These are phyloP conservation scores for Phorcus lineatus DNA, from an alignment of 2,888 invertebrate genomes.

Conservation along the genomic window DNA sequence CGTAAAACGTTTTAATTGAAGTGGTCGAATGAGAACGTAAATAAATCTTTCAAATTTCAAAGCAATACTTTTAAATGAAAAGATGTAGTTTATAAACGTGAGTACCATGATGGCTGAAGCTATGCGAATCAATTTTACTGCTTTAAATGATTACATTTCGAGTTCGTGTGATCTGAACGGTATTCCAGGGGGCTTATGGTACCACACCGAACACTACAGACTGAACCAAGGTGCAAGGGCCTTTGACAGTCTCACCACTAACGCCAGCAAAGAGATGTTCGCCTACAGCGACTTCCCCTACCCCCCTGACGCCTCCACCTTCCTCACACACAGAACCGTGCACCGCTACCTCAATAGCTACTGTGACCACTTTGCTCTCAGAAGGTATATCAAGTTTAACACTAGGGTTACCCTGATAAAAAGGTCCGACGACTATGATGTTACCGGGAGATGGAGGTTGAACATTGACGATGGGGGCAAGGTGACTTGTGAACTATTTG, in stretches of 20 bases:
- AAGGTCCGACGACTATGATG: slow-evolving; percentile 58
- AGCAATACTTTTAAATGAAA: too few species aligned
- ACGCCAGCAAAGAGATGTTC: slow-evolving; percentile 3
- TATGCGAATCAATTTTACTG: too few species aligned
- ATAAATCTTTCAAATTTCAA: too few species aligned
- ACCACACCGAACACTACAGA: neutral
- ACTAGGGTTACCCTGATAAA: slow-evolving; percentile 26
- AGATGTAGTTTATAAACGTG: too few species aligned
- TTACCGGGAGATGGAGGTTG: slow-evolving; percentile 65
- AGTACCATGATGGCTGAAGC: too few species aligned
- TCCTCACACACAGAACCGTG: neutral
- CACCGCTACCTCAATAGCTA: neutral
- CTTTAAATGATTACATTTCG: too few species aligned
- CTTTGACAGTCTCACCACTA: neutral
- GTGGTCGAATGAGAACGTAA: too few species aligned
- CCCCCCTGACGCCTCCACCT: neutral
- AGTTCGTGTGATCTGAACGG: too few species aligned
- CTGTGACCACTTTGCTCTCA: neutral
- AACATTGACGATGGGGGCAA: slow-evolving; percentile 51
- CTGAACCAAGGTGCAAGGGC: neutral
- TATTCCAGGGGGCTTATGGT: neutral
- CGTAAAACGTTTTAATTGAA: too few species aligned
- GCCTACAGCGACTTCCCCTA: slow-evolving; percentile 14
- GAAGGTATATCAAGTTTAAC: neutral
- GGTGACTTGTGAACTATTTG: slow-evolving; percentile 46